Evolutionary conservation across 2,113 vertebrate species (phyloP).

Genomic region (Apteryx owenii): DNA sequence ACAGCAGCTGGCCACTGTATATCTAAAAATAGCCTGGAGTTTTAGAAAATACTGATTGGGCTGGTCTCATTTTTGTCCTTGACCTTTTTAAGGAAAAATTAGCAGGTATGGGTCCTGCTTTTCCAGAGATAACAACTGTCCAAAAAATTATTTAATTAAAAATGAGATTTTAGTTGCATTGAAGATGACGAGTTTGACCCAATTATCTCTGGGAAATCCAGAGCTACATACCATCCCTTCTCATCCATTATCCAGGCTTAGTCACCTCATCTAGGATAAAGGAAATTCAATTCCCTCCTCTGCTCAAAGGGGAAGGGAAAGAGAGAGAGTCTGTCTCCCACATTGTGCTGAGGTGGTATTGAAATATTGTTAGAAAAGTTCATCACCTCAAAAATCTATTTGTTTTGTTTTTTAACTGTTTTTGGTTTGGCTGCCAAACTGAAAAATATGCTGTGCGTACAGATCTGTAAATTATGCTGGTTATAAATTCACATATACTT

Average conservation of each 20-base stretch:
- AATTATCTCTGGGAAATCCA: neutral
- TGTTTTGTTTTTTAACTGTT: neutral
- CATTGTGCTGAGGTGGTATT: neutral
- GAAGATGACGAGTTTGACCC: neutral
- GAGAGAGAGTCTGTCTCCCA: neutral
- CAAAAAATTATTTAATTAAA: neutral
- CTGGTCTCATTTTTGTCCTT: neutral
- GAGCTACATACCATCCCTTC: neutral
- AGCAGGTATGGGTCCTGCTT: neutral
- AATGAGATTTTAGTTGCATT: neutral
- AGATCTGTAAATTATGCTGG: neutral
- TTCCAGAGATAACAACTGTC: neutral
- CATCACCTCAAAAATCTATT: neutral
- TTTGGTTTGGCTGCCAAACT: neutral
- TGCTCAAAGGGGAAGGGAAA: neutral
- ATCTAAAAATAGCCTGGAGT: neutral
- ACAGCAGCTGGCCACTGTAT: neutral
- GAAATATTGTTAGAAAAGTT: conserved; percentile 24
- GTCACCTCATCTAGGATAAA: neutral
- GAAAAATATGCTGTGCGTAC: neutral
- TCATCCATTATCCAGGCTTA: neutral
- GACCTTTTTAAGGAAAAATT: neutral
- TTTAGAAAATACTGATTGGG: neutral
- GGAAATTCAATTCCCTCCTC: neutral
- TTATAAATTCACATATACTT: neutral